Percentiles rank a stretch among this genome's conserved stretches.
Evolutionary conservation across 2,888 invertebrate species (phyloP).

Genomic region (Drosophila kanekoi): DNA sequence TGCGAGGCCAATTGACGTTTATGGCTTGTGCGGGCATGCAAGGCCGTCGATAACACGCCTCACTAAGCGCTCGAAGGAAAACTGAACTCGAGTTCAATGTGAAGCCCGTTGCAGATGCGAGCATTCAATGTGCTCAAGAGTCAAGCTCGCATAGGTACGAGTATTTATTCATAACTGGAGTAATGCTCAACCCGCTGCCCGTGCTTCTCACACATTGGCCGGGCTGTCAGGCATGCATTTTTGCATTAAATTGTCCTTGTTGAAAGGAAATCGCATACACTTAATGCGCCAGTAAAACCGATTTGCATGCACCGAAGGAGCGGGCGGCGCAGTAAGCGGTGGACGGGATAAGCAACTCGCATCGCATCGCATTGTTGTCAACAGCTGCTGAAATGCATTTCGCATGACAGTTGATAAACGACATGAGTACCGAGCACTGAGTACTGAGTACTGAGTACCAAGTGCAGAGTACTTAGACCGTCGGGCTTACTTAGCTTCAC

Average conservation of each 20-base stretch:
- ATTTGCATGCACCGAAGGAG: conserved; percentile 60
- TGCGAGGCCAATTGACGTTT: conserved; percentile 71
- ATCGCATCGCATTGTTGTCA: conserved; percentile 58
- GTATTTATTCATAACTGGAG: conserved; percentile 73
- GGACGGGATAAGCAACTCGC: conserved; percentile 23
- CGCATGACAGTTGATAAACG: conserved; percentile 73
- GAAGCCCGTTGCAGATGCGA: conserved; percentile 15
- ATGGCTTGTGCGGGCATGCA: conserved; percentile 75
- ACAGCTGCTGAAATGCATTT: conserved; percentile 63
- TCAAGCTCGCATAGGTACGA: conserved; percentile 33
- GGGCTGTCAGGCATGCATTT: conserved; percentile 71
- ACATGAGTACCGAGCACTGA: conserved; percentile 44
- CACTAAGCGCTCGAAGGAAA: conserved; percentile 52
- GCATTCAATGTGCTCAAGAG: conserved; percentile 34
- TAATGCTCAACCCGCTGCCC: conserved; percentile 27
- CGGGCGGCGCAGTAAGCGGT: not conserved
- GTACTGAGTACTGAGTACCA: conserved; percentile 12
- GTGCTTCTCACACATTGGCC: conserved; percentile 52
- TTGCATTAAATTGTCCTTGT: conserved; percentile 76
- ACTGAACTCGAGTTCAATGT: conserved; percentile 18
- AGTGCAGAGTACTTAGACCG: conserved; percentile 20
- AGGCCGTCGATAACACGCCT: conserved; percentile 65
- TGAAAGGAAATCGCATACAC: conserved; percentile 75
- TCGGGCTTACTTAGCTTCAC: conserved; percentile 20
- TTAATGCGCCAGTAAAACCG: conserved; percentile 66